phyloP scores from a whole-genome alignment of 2,797 vertebrate species.

The Pseudochirops cupreus region DNA sequence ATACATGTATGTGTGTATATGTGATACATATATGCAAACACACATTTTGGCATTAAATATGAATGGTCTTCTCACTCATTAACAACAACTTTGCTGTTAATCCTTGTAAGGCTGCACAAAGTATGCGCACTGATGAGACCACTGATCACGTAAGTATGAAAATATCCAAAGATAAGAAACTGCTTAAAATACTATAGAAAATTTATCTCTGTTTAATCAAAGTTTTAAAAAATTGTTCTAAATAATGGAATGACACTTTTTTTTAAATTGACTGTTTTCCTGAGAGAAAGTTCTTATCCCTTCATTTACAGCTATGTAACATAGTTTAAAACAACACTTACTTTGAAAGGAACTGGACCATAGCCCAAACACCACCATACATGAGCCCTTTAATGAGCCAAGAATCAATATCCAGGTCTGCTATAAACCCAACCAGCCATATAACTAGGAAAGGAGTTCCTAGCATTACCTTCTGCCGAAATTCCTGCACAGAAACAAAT shows the following conservation, averaged over 20 bases:
- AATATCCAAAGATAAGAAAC: background rate
- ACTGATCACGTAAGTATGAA: background rate
- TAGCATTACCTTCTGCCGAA: constrained; percentile 99
- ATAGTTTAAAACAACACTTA: constrained; percentile 85
- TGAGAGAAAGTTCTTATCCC: constrained; percentile 25
- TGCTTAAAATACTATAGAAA: background rate
- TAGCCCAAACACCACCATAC: constrained; percentile 96
- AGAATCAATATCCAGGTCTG: constrained; percentile 97
- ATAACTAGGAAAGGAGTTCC: constrained; percentile 99
- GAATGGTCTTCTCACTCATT: background rate
- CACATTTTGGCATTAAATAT: background rate
- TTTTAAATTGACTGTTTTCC: background rate
- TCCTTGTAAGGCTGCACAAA: background rate
- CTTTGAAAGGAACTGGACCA: constrained; percentile 99
- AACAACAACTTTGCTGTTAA: background rate
- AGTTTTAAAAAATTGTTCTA: background rate
- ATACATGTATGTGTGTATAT: too few species aligned
- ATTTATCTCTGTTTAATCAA: background rate
- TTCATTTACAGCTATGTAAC: constrained; percentile 50
- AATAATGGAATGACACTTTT: background rate
- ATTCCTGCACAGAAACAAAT: constrained; percentile 90
- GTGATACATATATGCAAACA: too few species aligned
- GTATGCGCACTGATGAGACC: background rate
- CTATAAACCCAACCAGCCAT: constrained; percentile 99
- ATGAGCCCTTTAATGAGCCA: constrained; percentile 98